These are phyloP conservation scores for Heliconius ismenius DNA, from an alignment of 2,888 invertebrate genomes.

Conservation along the genomic window DNA sequence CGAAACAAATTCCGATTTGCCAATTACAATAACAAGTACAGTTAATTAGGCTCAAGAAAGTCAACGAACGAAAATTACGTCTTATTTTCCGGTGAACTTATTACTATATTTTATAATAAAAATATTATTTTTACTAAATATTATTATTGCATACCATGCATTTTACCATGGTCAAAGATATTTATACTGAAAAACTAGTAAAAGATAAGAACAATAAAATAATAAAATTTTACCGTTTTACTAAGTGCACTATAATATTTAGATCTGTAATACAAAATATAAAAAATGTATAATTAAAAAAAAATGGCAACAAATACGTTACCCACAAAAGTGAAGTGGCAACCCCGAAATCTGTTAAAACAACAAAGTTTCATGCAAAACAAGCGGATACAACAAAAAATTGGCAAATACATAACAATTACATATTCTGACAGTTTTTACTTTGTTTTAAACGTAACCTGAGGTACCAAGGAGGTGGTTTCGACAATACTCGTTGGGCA, in stretches of 20 bases:
- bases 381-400: background rate
- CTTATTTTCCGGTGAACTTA: background rate
- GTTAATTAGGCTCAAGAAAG: background rate
- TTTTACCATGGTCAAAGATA: no score
- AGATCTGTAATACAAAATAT: no score
- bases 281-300: no score
- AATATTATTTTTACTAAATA: background rate
- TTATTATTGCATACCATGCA: background rate
- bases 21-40: background rate
- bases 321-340: background rate
- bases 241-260: no score
- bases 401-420: constrained; percentile 3
- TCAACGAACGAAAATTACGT: background rate
- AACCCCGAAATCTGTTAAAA: background rate
- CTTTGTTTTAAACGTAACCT: constrained; percentile 8
- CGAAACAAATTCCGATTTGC: background rate
- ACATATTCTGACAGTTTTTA: constrained; percentile 3
- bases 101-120: background rate
- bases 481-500: constrained; percentile 18
- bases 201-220: no score
- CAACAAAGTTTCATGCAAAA: constrained; percentile 23
- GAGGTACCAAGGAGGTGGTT: constrained; percentile 20
- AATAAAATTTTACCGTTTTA: no score
- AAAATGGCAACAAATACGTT: no score
- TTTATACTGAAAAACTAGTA: no score